Evolutionary conservation across 1,140 invertebrate species (phyloP).

Genomic region (Drosophila ohnishii): DNA sequence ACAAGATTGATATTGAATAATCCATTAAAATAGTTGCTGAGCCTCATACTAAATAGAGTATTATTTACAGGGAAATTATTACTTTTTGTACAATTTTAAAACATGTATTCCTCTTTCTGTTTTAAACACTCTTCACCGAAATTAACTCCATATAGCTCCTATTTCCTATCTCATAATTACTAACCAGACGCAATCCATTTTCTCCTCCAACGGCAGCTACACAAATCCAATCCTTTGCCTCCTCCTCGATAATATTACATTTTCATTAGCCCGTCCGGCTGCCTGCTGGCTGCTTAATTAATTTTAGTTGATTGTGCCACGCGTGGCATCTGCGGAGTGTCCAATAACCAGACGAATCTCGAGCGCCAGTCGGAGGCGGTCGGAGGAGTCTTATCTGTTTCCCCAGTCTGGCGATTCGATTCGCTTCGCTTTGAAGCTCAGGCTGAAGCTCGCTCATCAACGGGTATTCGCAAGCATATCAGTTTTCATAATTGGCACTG

Average conservation of each 20-base stretch:
- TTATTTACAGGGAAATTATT: no score
- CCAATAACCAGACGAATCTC: constrained; percentile 64
- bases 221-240: constrained; percentile 21
- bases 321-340: constrained; percentile 72
- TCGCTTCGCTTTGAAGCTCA: constrained; percentile 44
- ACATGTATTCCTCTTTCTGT: neutral
- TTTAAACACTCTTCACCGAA: neutral
- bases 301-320: constrained; percentile 63
- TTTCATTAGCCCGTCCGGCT: constrained; percentile 61
- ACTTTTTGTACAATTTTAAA: neutral
- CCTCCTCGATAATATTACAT: constrained; percentile 55
- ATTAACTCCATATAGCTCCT: neutral
- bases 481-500: constrained; percentile 81
- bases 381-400: constrained; percentile 19
- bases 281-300: constrained; percentile 63
- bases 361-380: constrained; percentile 26
- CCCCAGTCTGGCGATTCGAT: constrained; percentile 25
- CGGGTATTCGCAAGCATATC: constrained; percentile 78
- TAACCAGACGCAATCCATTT: neutral
- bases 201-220: constrained; percentile 10
- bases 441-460: constrained; percentile 75
- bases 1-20: no score
- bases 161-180: constrained; percentile 11
- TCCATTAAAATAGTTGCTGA: neutral
- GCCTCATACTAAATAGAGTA: neutral